Percentiles rank a stretch among this genome's conserved stretches.
Conservation (phyloP, 1,140 invertebrate genomes). For the Temnothorax longispinosus region DNA sequence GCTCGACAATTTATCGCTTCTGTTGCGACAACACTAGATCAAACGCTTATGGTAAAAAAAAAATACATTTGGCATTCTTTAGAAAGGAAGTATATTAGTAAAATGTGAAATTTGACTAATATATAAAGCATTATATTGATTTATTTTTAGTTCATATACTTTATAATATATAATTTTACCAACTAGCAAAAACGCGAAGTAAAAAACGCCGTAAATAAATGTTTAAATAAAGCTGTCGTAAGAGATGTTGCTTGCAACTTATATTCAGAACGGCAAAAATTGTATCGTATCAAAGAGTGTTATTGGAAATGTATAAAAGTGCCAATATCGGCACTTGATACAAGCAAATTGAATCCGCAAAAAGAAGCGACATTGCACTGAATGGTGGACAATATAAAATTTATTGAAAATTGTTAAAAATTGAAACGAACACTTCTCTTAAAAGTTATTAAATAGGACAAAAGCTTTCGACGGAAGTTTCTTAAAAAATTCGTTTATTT, state of each 20-base stretch:
- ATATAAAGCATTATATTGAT: background rate
- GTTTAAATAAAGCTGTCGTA: slow-evolving; percentile 2
- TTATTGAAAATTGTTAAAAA: background rate
- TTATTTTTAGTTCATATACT: background rate
- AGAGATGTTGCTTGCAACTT: slow-evolving; percentile 11
- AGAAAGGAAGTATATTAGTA: background rate
- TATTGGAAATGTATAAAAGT: slow-evolving; percentile 53
- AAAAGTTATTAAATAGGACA: background rate
- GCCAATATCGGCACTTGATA: background rate
- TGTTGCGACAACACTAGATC: slow-evolving; percentile 47
- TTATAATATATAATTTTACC: slow-evolving; percentile 1
- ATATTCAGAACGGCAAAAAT: slow-evolving; percentile 17
- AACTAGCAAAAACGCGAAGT: slow-evolving; percentile 37
- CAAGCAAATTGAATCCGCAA: background rate
- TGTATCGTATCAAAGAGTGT: slow-evolving; percentile 21
- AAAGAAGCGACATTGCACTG: background rate
- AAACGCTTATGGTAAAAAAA: slow-evolving; percentile 27
- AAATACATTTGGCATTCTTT: slow-evolving; percentile 3
- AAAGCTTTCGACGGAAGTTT: slow-evolving; percentile 48
- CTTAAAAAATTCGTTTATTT: slow-evolving; percentile 82
- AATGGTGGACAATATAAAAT: background rate
- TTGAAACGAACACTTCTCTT: background rate
- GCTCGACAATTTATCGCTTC: slow-evolving; percentile 36
- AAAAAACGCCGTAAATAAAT: slow-evolving; percentile 11
- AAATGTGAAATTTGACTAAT: background rate